Evolutionary conservation across 2,888 invertebrate genomes (phyloP), one percentile per base, ranked within the genome.

Genomic region (Malachius bipustulatus): DNA sequence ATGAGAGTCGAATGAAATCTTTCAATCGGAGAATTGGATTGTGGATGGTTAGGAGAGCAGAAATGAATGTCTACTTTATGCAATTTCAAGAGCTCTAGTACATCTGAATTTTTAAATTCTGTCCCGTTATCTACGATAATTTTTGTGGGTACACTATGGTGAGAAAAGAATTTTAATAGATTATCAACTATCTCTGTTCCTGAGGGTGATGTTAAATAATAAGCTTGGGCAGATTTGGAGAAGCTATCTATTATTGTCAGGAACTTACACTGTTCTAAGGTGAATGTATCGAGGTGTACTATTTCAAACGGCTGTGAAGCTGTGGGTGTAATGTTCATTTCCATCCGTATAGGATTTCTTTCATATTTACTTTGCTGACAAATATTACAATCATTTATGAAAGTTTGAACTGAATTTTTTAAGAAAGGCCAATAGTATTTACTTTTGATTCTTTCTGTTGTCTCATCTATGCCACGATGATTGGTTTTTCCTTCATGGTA

Each of bases 171-270:
- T 19, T 19, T n/a, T n/a, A 19, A n/a, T 8, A 19, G 6, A 6
- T 19, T 19, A n/a, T n/a, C n/a, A n/a, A n/a, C n/a, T n/a, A n/a
- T n/a, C n/a, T n/a, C n/a, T n/a, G n/a, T n/a, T n/a, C n/a, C n/a
- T n/a, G n/a, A n/a, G n/a, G n/a, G n/a, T 8, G 24, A 8, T 6
- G 6, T 19, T 19, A 19, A 8, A 8, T 19, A 6, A 8, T 19
- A 8, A 19, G n/a, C 24, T 6, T 8, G n/a, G 24, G n/a, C 6
- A 19, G n/a, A 19, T 19, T 19, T 19, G n/a, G 6, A 8, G n/a
- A 19, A 19, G 24, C 24, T 19, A n/a, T 19, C 24, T 19, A 19
- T 19, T n/a, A 19, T 6, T 19, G 24, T 19, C 6, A 19, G 24
- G 24, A 8, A 19, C n/a, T 19, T 19, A 8, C n/a, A 8, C 6